Conservation (phyloP, 1,140 invertebrate genomes). For the Octopus bimaculoides region DNA sequence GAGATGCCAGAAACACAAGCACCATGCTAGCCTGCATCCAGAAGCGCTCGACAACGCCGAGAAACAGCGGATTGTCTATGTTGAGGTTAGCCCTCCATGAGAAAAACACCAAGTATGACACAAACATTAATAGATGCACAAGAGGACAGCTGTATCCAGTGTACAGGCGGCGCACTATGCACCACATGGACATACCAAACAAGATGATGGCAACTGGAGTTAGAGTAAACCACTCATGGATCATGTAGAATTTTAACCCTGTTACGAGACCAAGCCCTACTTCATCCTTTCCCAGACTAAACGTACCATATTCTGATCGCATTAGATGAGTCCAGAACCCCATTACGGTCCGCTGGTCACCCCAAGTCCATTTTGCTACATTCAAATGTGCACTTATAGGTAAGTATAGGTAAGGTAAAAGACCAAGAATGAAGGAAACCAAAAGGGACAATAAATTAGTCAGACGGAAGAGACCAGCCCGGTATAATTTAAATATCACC, state of each 20-base stretch:
- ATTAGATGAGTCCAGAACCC: slow-evolving; percentile 52
- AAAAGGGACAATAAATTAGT: slow-evolving; percentile 23
- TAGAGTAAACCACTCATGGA: background rate
- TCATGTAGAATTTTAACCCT: slow-evolving; percentile 28
- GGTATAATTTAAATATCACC: slow-evolving; percentile 32
- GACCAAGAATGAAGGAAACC: slow-evolving; percentile 32
- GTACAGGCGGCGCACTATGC: slow-evolving; percentile 12
- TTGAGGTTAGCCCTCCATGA: slow-evolving; percentile 54
- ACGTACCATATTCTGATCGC: slow-evolving; percentile 52
- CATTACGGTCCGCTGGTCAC: slow-evolving; percentile 44
- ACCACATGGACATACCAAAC: slow-evolving; percentile 31
- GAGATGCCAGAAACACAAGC: slow-evolving; percentile 34
- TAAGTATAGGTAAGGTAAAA: slow-evolving; percentile 50
- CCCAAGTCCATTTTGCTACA: slow-evolving; percentile 50
- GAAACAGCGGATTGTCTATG: slow-evolving; percentile 40
- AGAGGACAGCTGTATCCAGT: background rate
- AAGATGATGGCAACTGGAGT: slow-evolving; percentile 6
- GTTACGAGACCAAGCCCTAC: slow-evolving; percentile 29
- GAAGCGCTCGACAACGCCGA: slow-evolving; percentile 52
- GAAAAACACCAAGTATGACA: slow-evolving; percentile 42
- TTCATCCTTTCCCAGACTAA: slow-evolving; percentile 44
- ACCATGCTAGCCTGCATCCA: slow-evolving; percentile 52
- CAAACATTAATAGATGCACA: slow-evolving; percentile 23
- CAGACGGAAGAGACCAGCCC: slow-evolving; percentile 19
- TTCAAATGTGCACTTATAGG: slow-evolving; percentile 39